Base-by-base conservation (phyloP, 2,113 vertebrate genomes). In the Megalops atlanticus region DNA sequence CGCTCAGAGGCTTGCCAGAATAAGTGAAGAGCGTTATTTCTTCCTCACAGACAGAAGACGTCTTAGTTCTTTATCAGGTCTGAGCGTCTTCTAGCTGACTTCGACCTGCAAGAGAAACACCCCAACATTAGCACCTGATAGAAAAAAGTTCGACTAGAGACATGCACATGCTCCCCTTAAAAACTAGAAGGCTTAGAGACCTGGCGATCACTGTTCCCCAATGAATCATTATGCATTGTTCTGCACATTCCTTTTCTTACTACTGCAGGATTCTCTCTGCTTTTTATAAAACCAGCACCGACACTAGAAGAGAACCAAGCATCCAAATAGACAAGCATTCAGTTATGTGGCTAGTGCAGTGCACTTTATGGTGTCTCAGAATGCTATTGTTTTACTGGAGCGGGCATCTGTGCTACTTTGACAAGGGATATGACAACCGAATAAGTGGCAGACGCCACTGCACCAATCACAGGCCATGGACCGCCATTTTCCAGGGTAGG, bases 1-100 rank as follows among this genome's bases (percentile, higher is more conserved):
- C 90, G 88, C 82, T 92, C 86, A 88, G 90, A 94, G 91, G 94
- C 84, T 88, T 89, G 89, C 81, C 85, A 88, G 89, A 92, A 90
- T 80, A 90, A 85, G 74, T n/a, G n/a, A 77, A 74, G 85, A 84
- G 88, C 78, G 14, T 68, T 36, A 76, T 86, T 38, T 84, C 77
- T 85, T 78, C 88, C 81, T 73, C 87, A 85, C 86, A 93, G 87
- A 15, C 24, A 39, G 27, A 8, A 45, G 84, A 3, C 31, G 90
- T 89, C 83, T 87, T 72, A 89, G 81, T 94, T 96, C 88, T 97
- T 97, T 83, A 90, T 86, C 79, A 96, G 94, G 86, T 95, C 95
- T 0, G 93, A 94, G 90, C 96, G 95, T 85, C 97, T 96, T 87
- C 96, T 95, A 69, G 97, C 96, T 81, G 97, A 92, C 86, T 98